Conservation (phyloP, 2,113 vertebrate genomes). For the Seriola quinqueradiata region DNA sequence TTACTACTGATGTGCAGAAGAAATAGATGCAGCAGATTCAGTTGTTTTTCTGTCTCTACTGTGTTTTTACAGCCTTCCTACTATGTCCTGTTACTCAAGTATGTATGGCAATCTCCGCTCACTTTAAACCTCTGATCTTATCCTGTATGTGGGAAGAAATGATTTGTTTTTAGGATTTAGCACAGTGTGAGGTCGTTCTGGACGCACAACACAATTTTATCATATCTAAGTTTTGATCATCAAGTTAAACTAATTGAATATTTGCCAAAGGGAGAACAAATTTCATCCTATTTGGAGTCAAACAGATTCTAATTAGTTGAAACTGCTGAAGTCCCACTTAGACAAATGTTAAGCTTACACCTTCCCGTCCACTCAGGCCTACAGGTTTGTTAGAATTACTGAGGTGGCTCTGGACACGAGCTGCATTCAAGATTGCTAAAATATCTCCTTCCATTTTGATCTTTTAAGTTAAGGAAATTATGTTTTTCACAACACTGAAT, state of each 20-base stretch:
- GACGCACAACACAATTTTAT: neutral
- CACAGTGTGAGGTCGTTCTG: neutral
- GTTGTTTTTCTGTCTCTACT: neutral
- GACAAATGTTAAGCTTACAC: neutral
- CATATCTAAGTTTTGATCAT: neutral
- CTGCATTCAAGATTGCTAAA: conserved; percentile 1
- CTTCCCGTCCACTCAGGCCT: neutral
- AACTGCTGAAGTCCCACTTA: neutral
- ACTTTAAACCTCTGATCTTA: conserved; percentile 2
- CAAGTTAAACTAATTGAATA: neutral
- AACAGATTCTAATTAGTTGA: neutral
- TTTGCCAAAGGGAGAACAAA: neutral
- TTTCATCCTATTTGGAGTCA: neutral
- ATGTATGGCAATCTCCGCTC: conserved; percentile 13
- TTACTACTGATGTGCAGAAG: neutral
- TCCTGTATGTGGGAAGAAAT: neutral
- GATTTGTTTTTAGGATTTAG: conserved; percentile 8
- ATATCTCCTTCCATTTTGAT: neutral
- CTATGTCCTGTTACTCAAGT: neutral
- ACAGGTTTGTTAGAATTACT: neutral
- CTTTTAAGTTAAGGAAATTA: neutral
- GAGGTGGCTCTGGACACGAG: conserved; percentile 14
- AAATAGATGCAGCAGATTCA: neutral
- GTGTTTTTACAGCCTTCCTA: neutral
- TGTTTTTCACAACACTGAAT: neutral